Conservation (phyloP, 1,140 invertebrate genomes). For the Eueides isabella region DNA sequence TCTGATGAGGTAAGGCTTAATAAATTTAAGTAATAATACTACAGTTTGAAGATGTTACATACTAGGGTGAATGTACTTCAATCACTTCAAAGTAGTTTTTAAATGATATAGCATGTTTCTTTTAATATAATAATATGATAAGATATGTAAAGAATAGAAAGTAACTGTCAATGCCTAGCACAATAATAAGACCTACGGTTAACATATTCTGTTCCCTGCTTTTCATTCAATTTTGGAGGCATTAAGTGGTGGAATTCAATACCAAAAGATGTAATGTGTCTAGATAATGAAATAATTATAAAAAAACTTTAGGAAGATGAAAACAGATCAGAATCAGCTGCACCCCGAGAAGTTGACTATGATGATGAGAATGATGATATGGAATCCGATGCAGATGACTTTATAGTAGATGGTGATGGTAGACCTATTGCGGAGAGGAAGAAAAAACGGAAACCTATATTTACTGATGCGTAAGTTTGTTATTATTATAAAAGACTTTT, state of each 20-base stretch:
- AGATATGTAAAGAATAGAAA: too few relatives aligned
- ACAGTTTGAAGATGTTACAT: neutral
- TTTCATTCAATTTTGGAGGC: too few relatives aligned
- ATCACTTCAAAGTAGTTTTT: too few relatives aligned
- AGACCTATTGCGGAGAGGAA: constrained; percentile 93
- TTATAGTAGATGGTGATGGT: constrained; percentile 98
- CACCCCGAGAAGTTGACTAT: constrained; percentile 85
- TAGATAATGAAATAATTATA: too few relatives aligned
- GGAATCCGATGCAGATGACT: constrained; percentile 96
- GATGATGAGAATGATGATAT: constrained; percentile 90
- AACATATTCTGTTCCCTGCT: too few relatives aligned
- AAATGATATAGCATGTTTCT: too few relatives aligned
- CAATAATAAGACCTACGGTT: too few relatives aligned
- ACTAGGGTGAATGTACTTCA: too few relatives aligned
- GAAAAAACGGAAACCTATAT: constrained; percentile 94
- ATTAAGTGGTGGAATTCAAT: too few relatives aligned
- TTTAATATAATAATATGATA: too few relatives aligned
- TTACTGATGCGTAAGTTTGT: constrained; percentile 92
- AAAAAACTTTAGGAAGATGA: constrained; percentile 87
- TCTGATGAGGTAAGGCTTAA: constrained; percentile 95
- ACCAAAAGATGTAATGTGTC: too few relatives aligned
- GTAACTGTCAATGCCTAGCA: too few relatives aligned
- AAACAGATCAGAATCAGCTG: constrained; percentile 86
- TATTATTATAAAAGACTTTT: neutral
- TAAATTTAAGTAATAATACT: constrained; percentile 39